Conservation (phyloP, 1,140 invertebrate genomes). For the Heterodera schachtii region DNA sequence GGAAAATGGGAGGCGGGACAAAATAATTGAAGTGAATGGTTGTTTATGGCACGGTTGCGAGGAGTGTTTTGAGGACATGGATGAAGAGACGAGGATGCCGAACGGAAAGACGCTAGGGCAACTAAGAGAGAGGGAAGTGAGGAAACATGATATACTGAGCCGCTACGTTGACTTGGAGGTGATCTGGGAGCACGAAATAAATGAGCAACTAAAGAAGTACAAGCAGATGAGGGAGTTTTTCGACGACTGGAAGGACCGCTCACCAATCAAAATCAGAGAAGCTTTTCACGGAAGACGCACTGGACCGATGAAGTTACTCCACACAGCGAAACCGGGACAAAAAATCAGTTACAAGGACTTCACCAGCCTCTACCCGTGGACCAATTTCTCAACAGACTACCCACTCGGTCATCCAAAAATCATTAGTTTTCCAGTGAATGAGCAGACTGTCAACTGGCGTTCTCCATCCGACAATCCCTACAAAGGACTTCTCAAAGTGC, state of each 20-base stretch:
- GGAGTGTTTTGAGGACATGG: slow-evolving; percentile 8
- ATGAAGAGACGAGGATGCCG: not conserved
- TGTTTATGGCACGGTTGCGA: slow-evolving; percentile 17
- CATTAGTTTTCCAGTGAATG: not conserved
- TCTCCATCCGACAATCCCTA: not conserved
- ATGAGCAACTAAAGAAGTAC: not conserved
- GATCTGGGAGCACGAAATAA: slow-evolving; percentile 18
- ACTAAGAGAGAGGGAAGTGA: not conserved
- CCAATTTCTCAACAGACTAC: slow-evolving; percentile 5
- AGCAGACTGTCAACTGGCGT: slow-evolving; percentile 17
- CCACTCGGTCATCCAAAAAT: slow-evolving; percentile 20
- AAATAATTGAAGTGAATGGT: slow-evolving; percentile 15
- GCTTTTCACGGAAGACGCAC: slow-evolving; percentile 9
- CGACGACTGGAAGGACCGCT: not conserved
- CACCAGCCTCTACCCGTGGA: slow-evolving; percentile 16
- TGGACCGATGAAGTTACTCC: not conserved
- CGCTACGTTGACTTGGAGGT: not conserved
- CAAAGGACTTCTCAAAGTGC: slow-evolving; percentile 11
- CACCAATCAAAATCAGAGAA: not conserved
- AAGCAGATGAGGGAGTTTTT: slow-evolving; percentile 13
- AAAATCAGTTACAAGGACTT: slow-evolving; percentile 19
- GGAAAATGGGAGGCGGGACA: not conserved
- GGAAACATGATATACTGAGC: not conserved
- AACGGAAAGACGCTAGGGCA: slow-evolving; percentile 5
- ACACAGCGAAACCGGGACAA: not conserved